These are phyloP conservation scores for Manis pentadactyla DNA, from an alignment of 2,797 vertebrate species.

Conservation along the genomic window DNA sequence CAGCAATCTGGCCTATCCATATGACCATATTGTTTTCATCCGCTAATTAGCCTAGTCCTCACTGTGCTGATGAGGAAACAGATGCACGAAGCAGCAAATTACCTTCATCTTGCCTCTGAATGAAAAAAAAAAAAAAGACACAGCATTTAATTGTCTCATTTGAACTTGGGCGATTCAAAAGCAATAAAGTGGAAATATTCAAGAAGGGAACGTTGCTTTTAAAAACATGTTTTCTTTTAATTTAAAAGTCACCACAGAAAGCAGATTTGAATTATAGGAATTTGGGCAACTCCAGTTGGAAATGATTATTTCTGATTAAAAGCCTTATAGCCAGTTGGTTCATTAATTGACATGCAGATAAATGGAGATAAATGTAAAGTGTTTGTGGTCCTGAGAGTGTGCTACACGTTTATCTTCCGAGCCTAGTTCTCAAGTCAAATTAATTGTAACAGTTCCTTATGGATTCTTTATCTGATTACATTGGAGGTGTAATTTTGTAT, in stretches of 20 bases:
- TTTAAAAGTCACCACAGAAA: slow-evolving; percentile 57
- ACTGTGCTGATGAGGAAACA: slow-evolving; percentile 89
- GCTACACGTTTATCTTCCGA: slow-evolving; percentile 14
- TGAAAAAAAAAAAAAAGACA: slow-evolving; percentile 85
- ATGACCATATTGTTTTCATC: slow-evolving; percentile 91
- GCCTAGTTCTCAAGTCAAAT: slow-evolving; percentile 68
- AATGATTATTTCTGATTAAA: slow-evolving; percentile 58
- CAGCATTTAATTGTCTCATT: slow-evolving; percentile 95
- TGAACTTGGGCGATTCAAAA: slow-evolving; percentile 91
- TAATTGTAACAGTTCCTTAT: slow-evolving; percentile 51
- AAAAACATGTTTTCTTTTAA: slow-evolving; percentile 69
- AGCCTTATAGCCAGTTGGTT: slow-evolving; percentile 48
- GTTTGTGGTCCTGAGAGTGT: slow-evolving; percentile 59
- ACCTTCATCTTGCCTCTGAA: slow-evolving; percentile 90
- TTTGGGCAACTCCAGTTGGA: slow-evolving; percentile 60
- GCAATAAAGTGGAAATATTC: slow-evolving; percentile 87
- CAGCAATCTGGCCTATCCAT: slow-evolving; percentile 91
- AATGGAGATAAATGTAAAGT: slow-evolving; percentile 71
- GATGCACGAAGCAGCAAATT: slow-evolving; percentile 95
- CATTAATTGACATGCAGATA: slow-evolving; percentile 68
- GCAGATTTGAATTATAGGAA: slow-evolving; percentile 55
- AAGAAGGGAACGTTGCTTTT: slow-evolving; percentile 80
- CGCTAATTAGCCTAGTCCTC: slow-evolving; percentile 90
- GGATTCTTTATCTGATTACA: slow-evolving; percentile 62
- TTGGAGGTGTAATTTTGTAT: slow-evolving; percentile 43